A percentile compares a stretch with the other conserved stretches of the same genome.
phyloP scores from a whole-genome alignment of 2,797 vertebrate genomes.

The Lutjanus campechanus region DNA sequence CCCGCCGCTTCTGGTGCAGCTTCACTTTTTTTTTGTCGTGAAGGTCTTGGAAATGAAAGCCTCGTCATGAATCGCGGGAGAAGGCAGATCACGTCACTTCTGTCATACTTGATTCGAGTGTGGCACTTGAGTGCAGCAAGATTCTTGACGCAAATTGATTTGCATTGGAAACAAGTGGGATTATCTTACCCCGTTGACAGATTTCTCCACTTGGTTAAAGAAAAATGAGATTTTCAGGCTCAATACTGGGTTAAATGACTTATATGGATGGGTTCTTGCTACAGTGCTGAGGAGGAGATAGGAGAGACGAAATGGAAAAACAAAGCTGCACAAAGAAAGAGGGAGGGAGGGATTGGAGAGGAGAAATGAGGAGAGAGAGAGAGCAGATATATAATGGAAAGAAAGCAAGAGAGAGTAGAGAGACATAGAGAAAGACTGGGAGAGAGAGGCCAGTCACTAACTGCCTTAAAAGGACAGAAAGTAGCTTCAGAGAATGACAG shows the following conservation, averaged over 20 bases:
- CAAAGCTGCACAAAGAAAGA: slow-evolving; percentile 57
- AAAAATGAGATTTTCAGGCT: slow-evolving; percentile 69
- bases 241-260: slow-evolving; percentile 71
- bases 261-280: slow-evolving; percentile 71
- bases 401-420: slow-evolving; percentile 48
- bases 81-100: slow-evolving; percentile 41
- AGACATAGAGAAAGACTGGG: slow-evolving; percentile 17
- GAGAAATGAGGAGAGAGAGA: slow-evolving; percentile 46
- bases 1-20: background rate
- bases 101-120: slow-evolving; percentile 48
- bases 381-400: slow-evolving; percentile 58
- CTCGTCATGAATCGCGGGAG: slow-evolving; percentile 37
- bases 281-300: slow-evolving; percentile 58
- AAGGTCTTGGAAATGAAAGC: slow-evolving; percentile 35
- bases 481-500: slow-evolving; percentile 51
- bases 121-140: slow-evolving; percentile 44
- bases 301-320: slow-evolving; percentile 67
- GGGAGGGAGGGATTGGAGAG: slow-evolving; percentile 7
- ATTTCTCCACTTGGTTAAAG: slow-evolving; percentile 57
- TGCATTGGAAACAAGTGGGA: slow-evolving; percentile 68
- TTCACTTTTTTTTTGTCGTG: background rate
- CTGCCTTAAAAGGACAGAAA: slow-evolving; percentile 84
- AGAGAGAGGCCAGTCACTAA: slow-evolving; percentile 49
- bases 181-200: slow-evolving; percentile 57
- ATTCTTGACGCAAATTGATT: slow-evolving; percentile 66